Base-by-base conservation (phyloP, 2,888 invertebrate genomes). In the Drosophila vallismaia region DNA sequence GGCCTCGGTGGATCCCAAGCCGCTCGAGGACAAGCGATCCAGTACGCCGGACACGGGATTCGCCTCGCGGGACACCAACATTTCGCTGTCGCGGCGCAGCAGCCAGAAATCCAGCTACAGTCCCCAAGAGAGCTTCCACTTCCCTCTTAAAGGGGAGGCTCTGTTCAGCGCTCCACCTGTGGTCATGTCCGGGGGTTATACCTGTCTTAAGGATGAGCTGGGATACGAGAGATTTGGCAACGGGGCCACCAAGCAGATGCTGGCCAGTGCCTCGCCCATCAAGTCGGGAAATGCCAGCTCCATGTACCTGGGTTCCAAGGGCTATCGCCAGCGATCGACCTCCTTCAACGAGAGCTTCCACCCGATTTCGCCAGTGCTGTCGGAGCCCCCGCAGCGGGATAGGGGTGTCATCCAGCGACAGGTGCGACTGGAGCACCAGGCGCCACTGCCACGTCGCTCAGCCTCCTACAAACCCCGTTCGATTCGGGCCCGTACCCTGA, bases 401-500 rank as follows among this genome's bases (percentile, higher is more conserved):
- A 63, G 51, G n/a, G 59, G 51, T 3, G 59, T 70, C 9, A 42
- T 70, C 3, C 71, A 54, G 29, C 62, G 49, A 3, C 72, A 55
- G 14, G 62, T 59, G 28, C 36, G 55, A 1, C 52, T 48, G 6
- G 70, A 71, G 19, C 70, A 55, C 4, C 81, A 59, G n/a, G n/a
- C 59, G 29, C 50, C 82, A 0, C 38, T 79, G 33, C 77, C 88
- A 0, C 63, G 85, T 12, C 86, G 85, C 38, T 56, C 77, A 3
- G 77, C 84, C 3, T 77, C 86, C 10, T 91, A 91, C 70, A 92
- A 92, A 53, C 91, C 92, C 9, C 92, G 93, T 51, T 93, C 93
- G 48, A 91, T 93, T 40, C 91, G 93, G 53, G 93, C 94, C 54
- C 92, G 94, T 44, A 94, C 93, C 44, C 69, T 91, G 58, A 82